Conservation (phyloP, 1,140 invertebrate species). For the Drosophila burlai region DNA sequence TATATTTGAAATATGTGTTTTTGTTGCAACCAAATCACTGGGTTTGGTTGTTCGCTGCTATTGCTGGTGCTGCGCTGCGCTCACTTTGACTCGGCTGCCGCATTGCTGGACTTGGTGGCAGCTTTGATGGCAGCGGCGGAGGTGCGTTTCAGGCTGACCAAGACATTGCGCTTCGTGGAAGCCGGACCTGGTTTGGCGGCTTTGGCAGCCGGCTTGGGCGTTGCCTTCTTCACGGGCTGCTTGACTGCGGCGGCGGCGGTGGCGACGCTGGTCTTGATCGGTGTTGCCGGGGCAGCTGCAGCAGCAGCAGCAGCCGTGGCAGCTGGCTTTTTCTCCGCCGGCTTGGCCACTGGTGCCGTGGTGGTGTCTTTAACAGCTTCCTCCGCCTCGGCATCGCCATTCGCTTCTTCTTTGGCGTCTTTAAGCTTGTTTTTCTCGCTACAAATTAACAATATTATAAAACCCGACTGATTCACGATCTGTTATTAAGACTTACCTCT, state of each 20-base stretch:
- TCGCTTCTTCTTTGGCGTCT: conserved; percentile 65
- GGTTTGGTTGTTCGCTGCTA: conserved; percentile 55
- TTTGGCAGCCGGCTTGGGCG: conserved; percentile 56
- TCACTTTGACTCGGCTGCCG: conserved; percentile 59
- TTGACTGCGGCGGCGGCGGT: conserved; percentile 20
- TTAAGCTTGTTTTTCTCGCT: conserved; percentile 79
- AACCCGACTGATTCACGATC: neutral
- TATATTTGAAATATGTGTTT: conserved; percentile 51
- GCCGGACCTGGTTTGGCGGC: conserved; percentile 58
- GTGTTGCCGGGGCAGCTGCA: neutral
- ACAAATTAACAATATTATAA: conserved; percentile 8
- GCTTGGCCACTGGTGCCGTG: conserved; percentile 36
- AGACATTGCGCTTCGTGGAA: conserved; percentile 66
- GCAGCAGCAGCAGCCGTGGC: neutral
- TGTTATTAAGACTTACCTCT: conserved; percentile 52
- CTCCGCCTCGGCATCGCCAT: conserved; percentile 48
- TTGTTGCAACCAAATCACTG: conserved; percentile 67
- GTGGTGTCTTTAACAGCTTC: conserved; percentile 44
- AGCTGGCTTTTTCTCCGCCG: conserved; percentile 54
- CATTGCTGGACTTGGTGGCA: conserved; percentile 49
- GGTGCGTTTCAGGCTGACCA: conserved; percentile 72
- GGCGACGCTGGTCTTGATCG: conserved; percentile 26
- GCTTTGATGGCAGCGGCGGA: conserved; percentile 54
- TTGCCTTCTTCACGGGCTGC: conserved; percentile 47
- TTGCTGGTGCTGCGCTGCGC: conserved; percentile 13